phyloP scores from a whole-genome alignment of 1,140 invertebrate species.

The Trypoxylus dichotomus region DNA sequence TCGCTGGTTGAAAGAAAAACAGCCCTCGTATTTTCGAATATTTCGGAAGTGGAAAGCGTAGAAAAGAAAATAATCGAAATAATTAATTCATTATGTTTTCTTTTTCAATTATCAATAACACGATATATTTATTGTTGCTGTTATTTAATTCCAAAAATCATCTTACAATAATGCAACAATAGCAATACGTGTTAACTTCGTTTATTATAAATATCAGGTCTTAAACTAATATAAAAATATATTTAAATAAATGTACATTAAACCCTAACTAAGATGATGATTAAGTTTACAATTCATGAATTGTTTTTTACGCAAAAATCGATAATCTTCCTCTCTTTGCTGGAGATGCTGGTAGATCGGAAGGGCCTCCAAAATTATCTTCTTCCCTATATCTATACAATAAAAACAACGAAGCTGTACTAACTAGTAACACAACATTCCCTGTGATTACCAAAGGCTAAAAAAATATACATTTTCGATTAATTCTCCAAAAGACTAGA shows the following conservation, averaged over 20 bases:
- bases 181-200: too few species aligned
- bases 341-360: neutral
- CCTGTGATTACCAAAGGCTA: constrained; percentile 20
- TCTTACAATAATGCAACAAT: too few species aligned
- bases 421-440: constrained; percentile 17
- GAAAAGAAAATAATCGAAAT: too few species aligned
- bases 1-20: too few species aligned
- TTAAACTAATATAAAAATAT: neutral
- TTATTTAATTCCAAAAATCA: too few species aligned
- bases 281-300: neutral
- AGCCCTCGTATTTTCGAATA: too few species aligned
- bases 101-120: too few species aligned
- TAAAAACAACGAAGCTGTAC: constrained; percentile 11
- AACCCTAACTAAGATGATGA: neutral
- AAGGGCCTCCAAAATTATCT: neutral
- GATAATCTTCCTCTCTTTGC: neutral
- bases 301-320: neutral
- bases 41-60: too few species aligned
- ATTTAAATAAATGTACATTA: neutral
- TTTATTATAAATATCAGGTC: neutral
- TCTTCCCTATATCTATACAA: constrained; percentile 27
- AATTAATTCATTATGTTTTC: too few species aligned
- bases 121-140: too few species aligned
- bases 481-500: neutral
- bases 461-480: neutral